Evolutionary conservation across 2,113 vertebrate genomes (phyloP).

Genomic region (Aythya baeri): DNA sequence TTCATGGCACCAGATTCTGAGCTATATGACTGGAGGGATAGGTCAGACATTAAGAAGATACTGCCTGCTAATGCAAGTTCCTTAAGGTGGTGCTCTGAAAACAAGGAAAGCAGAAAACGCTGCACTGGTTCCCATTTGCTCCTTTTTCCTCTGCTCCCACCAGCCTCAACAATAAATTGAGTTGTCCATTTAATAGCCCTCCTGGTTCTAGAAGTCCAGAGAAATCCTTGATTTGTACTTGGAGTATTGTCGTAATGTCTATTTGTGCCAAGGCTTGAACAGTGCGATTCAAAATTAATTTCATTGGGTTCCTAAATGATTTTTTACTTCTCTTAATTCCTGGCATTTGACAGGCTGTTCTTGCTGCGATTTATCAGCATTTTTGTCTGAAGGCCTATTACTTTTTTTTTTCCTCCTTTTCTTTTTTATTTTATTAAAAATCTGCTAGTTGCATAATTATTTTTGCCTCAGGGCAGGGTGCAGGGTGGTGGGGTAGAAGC

Average conservation of each 20-base stretch:
- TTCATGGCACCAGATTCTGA: constrained; percentile 83
- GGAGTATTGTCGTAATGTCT: background rate
- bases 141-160: background rate
- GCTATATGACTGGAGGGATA: constrained; percentile 84
- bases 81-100: constrained; percentile 79
- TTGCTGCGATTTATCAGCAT: background rate
- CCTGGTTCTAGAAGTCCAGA: constrained; percentile 16
- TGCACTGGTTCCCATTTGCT: constrained; percentile 2
- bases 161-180: constrained; percentile 16
- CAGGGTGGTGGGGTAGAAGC: background rate
- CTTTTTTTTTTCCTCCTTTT: background rate
- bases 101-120: constrained; percentile 48
- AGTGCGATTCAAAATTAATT: constrained; percentile 9
- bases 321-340: background rate
- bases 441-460: background rate
- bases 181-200: background rate
- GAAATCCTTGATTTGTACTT: background rate
- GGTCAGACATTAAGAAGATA: constrained; percentile 84
- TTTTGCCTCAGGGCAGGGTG: background rate
- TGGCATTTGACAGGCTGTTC: background rate
- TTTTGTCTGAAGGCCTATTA: constrained; percentile 3
- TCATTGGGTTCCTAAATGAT: background rate
- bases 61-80: constrained; percentile 79
- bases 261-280: background rate
- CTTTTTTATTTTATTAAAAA: background rate